A percentile compares a stretch with the other conserved stretches of the same genome.
Evolutionary conservation across 2,113 vertebrate species (phyloP).

Genomic region (Microcebus tavaratra): DNA sequence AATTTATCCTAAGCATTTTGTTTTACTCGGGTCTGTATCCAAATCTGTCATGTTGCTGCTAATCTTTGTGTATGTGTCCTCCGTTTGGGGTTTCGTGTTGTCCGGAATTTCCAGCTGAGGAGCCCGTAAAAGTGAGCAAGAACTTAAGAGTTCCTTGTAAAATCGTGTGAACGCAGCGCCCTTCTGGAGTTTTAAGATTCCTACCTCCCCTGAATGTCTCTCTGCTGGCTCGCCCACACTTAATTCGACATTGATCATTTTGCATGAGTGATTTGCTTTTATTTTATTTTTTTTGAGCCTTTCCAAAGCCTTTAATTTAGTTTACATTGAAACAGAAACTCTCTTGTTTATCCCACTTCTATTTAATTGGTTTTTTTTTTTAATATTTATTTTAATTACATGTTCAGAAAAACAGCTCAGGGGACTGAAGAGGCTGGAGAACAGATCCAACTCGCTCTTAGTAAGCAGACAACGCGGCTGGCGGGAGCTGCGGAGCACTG

Average conservation of each 20-base stretch:
- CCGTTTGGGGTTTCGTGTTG: background rate
- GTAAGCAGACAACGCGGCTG: background rate
- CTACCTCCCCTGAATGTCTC: background rate
- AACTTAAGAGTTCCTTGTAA: background rate
- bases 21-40: background rate
- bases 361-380: constrained; percentile 36
- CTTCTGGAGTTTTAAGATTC: background rate
- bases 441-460: background rate
- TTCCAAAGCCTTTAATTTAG: constrained; percentile 58
- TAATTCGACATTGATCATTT: background rate
- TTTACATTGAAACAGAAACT: constrained; percentile 29
- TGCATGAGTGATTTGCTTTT: background rate
- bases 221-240: background rate
- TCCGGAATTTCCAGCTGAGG: background rate
- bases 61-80: background rate
- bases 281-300: background rate
- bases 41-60: background rate
- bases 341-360: constrained; percentile 48
- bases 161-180: background rate
- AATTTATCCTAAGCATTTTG: background rate
- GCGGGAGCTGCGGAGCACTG: background rate
- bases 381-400: constrained; percentile 65
- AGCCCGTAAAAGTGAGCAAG: background rate
- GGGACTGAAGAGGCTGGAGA: background rate
- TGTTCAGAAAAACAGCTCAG: constrained; percentile 53